Evolutionary conservation across 2,113 vertebrate genomes (phyloP), one percentile per base, ranked within the genome.

Genomic region (Oreocharis arfaki): DNA sequence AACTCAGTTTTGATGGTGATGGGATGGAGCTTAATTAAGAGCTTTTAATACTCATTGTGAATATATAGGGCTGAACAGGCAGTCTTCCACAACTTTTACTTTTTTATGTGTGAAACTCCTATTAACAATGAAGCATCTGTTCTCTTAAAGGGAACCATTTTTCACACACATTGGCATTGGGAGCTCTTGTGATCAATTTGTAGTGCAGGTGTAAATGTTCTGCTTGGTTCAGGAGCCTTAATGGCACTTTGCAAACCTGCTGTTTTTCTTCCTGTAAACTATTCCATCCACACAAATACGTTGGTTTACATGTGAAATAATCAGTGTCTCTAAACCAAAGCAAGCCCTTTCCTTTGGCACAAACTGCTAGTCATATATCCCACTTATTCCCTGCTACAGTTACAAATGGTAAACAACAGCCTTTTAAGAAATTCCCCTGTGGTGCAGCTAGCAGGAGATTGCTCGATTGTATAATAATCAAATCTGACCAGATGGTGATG

Each of bases 401-500:
- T 97, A 97, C 93, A 98, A 97, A 97, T 95, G 97, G 97, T 94
- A 90, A 97, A 95, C 24, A 74, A 83, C 97, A 97, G 84, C 84
- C 91, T 97, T 96, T 86, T 84, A 97, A 97, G 97, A 97, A 95
- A 97, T 97, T 95, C 97, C 96, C 96, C 96, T 55, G 87, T 96
- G 94, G 93, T 94, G 92, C 95, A 86, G 96, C 93, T 97, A 97
- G 97, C 87, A 95, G 96, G 97, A 97, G 91, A 95, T 95, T 97
- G 93, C 96, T 97, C 81, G 63, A 94, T 95, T 98, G 92, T 97
- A 85, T 93, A 94, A 93, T 97, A 98, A 98, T 98, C 95, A 96
- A 96, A 98, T 98, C 84, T 98, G 97, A 97, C 97, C 98, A 98
- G 98, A 98, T 98, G 98, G 98, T 94, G 87, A 94, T 97, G 96